Base-by-base conservation (phyloP, 2,888 invertebrate genomes). In the Toxonevra muliebris region DNA sequence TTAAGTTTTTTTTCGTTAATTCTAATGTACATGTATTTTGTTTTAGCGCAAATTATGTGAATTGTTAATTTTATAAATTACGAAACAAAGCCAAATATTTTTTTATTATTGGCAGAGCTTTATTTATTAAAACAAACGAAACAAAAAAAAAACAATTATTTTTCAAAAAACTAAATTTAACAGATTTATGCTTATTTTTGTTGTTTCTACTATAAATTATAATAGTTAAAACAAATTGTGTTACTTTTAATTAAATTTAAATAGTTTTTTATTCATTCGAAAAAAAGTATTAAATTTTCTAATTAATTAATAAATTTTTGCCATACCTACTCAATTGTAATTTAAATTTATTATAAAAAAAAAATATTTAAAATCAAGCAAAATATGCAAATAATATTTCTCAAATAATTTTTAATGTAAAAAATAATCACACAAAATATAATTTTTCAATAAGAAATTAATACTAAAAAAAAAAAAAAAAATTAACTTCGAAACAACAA, bases 321-420 rank as follows among this genome's bases (percentile, higher is more conserved):
- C n/a, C 54, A n/a, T 53, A 53, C 19, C 1, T 19, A 54, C 19
- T 42, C 15, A 54, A 43, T 55, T 55, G n/a, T 19, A 17, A 53
- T 30, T 30, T 40, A 19, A 30, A 30, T 5, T 55, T 40, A 53
- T 20, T 30, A n/a, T 5, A 2, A 20, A 19, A 54, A 11, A 55
- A 13, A 19, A 15, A 54, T 54, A 13, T 53, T 53, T 12, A 8
- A 63, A 54, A 63, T 15, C 54, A 62, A 13, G 19, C 9, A 64
- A 53, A 68, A 53, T 2, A 55, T 13, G 5, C 30, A 30, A 30
- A 30, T 30, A 30, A 30, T 30, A 30, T 10, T 43, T 11, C 11
- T 15, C 12, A 8, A n/a, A n/a, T n/a, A n/a, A 7, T 50, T 66
- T 68, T 58, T 54, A 61, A 68, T 68, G 68, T 60, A 52, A 59